These are phyloP conservation scores for Xenopus petersii DNA, from an alignment of 2,797 vertebrate species.

Conservation along the genomic window DNA sequence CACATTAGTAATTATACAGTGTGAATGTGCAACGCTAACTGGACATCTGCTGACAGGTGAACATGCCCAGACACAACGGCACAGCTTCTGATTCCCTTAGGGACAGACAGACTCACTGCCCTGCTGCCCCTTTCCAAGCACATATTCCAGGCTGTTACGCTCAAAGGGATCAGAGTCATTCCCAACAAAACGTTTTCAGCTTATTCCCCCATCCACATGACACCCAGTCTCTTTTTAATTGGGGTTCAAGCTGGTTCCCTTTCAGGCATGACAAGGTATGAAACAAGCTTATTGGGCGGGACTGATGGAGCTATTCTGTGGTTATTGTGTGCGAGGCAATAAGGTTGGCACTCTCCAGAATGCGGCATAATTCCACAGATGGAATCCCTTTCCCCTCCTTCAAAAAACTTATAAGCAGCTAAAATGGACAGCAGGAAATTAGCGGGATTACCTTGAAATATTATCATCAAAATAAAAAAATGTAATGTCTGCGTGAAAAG, in stretches of 20 bases:
- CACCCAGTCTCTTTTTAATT: slow-evolving; percentile 38
- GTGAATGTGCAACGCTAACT: neutral
- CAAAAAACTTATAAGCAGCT: too few species aligned
- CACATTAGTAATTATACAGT: too few species aligned
- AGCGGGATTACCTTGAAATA: too few species aligned
- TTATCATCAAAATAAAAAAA: too few species aligned
- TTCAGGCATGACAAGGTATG: slow-evolving; percentile 43
- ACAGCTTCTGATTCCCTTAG: neutral
- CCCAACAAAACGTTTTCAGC: slow-evolving; percentile 1
- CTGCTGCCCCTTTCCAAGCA: neutral
- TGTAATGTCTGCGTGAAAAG: too few species aligned
- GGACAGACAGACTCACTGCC: neutral
- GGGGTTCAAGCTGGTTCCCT: slow-evolving; percentile 33
- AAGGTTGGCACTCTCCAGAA: slow-evolving; percentile 9
- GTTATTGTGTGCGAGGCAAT: slow-evolving; percentile 12
- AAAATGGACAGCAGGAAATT: too few species aligned
- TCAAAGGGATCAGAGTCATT: slow-evolving; percentile 25
- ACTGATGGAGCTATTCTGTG: neutral
- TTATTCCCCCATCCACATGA: neutral
- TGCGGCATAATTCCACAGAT: too few species aligned
- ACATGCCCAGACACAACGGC: slow-evolving; percentile 1
- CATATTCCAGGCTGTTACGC: neutral
- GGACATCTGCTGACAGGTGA: neutral
- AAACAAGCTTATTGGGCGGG: slow-evolving; percentile 33
- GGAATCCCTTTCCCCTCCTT: too few species aligned